Conservation (phyloP, 2,113 vertebrate genomes). For the Myiopsitta monachus region DNA sequence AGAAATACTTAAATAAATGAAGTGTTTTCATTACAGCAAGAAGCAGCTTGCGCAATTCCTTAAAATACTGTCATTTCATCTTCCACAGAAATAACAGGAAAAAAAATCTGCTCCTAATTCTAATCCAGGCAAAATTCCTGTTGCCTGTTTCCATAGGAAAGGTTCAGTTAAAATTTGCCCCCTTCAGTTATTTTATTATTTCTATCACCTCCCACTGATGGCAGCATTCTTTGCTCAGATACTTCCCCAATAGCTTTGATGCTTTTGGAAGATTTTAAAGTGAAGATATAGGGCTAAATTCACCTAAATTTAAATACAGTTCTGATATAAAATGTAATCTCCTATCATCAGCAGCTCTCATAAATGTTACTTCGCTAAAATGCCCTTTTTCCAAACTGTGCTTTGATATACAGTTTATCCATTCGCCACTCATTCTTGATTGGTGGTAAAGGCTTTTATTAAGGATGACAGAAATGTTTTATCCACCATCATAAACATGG, state of each 20-base stretch:
- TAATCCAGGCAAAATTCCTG: background rate
- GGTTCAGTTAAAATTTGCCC: background rate
- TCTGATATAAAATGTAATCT: constrained; percentile 58
- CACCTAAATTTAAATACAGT: constrained; percentile 43
- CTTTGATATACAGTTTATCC: constrained; percentile 44
- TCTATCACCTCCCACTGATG: background rate
- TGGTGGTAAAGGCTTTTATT: constrained; percentile 58
- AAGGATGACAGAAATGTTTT: constrained; percentile 58
- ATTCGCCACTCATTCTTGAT: constrained; percentile 29
- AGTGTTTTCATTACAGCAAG: background rate
- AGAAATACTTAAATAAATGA: background rate
- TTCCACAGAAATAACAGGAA: background rate
- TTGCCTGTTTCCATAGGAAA: background rate
- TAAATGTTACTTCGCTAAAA: constrained; percentile 41
- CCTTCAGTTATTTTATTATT: background rate
- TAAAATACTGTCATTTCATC: background rate
- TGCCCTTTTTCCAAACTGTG: constrained; percentile 41
- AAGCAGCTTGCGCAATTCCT: background rate
- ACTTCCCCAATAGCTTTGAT: background rate
- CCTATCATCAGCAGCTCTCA: constrained; percentile 44
- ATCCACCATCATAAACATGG: constrained; percentile 39
- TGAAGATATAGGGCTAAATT: constrained; percentile 41
- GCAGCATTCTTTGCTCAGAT: background rate
- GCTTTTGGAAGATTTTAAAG: background rate
- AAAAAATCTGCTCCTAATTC: background rate